These are phyloP conservation scores for Corythaeola cristata DNA, from an alignment of 2,113 vertebrate genomes.

Conservation along the genomic window DNA sequence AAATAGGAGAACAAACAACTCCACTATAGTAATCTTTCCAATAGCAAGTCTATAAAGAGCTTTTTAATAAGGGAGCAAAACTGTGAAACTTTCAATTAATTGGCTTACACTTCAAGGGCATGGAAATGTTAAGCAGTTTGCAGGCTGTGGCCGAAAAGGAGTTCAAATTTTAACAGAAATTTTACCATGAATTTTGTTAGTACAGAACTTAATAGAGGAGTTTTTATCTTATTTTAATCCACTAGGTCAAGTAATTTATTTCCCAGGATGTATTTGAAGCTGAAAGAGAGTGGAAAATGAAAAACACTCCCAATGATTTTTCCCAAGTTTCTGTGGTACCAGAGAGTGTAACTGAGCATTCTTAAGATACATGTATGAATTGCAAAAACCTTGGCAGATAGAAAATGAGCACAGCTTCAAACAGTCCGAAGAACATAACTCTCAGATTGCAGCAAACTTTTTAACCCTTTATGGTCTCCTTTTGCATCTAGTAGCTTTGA, in stretches of 20 bases:
- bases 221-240: slow-evolving; percentile 24
- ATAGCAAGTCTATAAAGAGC: background rate
- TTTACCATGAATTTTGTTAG: background rate
- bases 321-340: background rate
- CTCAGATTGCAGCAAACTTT: background rate
- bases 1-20: background rate
- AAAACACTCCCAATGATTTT: background rate
- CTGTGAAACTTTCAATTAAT: background rate
- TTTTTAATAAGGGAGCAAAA: background rate
- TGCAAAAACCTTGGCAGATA: background rate
- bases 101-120: background rate
- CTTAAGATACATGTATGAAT: background rate
- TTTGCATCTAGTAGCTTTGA: background rate
- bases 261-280: background rate
- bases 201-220: background rate
- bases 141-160: background rate
- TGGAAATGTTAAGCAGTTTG: background rate
- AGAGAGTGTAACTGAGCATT: background rate
- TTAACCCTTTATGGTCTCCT: background rate
- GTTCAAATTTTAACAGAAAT: background rate
- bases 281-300: background rate
- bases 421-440: background rate
- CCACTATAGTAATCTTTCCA: background rate
- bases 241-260: background rate
- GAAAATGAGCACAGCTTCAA: background rate